phyloP scores from a whole-genome alignment of 2,113 vertebrate species.

The Halcyon senegalensis region DNA sequence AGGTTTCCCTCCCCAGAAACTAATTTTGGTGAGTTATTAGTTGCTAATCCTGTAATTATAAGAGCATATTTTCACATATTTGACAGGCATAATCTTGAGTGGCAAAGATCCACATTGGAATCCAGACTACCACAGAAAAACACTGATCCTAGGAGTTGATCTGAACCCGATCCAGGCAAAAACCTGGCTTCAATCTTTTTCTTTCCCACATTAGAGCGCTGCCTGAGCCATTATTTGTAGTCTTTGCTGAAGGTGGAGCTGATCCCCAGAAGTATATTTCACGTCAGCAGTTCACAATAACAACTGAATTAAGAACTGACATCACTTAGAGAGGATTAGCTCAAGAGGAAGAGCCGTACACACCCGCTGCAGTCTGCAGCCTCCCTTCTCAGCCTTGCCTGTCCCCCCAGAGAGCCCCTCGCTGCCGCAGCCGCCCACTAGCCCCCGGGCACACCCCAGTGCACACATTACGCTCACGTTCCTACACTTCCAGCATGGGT shows the following conservation, averaged over 20 bases:
- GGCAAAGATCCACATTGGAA: neutral
- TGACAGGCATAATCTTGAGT: neutral
- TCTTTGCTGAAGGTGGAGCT: neutral
- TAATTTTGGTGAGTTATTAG: neutral
- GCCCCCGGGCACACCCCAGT: accelerated
- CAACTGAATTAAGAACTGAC: neutral
- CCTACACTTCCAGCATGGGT: neutral
- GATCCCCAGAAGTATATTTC: neutral
- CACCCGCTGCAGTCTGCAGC: neutral
- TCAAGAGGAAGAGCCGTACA: neutral
- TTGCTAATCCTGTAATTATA: neutral
- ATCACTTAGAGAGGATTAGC: neutral
- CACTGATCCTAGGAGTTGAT: neutral
- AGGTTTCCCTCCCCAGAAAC: neutral
- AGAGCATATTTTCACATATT: neutral
- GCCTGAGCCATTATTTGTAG: neutral
- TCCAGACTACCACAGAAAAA: neutral
- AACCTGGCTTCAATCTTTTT: neutral
- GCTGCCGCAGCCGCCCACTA: neutral
- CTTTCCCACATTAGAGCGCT: neutral
- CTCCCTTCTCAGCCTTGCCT: neutral
- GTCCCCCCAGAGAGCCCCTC: neutral
- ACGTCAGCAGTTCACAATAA: neutral
- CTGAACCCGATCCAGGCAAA: neutral
- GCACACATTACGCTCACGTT: accelerated